These are phyloP conservation scores for Pogoniulus pusillus DNA, from an alignment of 2,797 vertebrate species.

Conservation along the genomic window DNA sequence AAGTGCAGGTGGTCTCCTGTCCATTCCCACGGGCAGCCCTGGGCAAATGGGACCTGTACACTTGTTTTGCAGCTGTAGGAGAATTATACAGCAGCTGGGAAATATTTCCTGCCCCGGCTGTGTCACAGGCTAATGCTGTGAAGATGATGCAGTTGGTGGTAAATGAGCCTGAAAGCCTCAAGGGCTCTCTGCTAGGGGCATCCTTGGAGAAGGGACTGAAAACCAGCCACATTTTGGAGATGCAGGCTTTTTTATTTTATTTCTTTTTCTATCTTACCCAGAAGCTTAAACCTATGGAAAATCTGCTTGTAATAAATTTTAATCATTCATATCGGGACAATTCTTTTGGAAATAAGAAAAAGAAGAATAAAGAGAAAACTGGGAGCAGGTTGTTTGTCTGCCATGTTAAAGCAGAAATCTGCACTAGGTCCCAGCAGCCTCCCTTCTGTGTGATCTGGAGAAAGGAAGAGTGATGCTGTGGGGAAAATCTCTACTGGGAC, in stretches of 20 bases:
- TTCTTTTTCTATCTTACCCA: background rate
- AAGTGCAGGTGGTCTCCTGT: background rate
- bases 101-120: background rate
- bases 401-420: background rate
- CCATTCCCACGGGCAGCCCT: fast-evolving
- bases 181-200: background rate
- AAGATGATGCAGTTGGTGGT: fast-evolving
- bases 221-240: background rate
- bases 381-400: background rate
- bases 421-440: background rate
- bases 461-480: background rate
- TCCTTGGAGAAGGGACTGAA: background rate
- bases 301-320: background rate
- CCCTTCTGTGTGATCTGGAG: fast-evolving
- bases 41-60: fast-evolving
- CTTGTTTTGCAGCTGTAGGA: background rate
- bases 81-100: background rate
- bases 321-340: background rate
- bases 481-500: background rate
- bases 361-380: background rate
- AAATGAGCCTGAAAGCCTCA: background rate
- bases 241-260: too few relatives aligned
- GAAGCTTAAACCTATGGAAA: background rate
- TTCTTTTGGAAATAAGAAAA: background rate
- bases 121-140: fast-evolving